phyloP scores from a whole-genome alignment of 1,140 invertebrate genomes.

The Chymomyza costata region DNA sequence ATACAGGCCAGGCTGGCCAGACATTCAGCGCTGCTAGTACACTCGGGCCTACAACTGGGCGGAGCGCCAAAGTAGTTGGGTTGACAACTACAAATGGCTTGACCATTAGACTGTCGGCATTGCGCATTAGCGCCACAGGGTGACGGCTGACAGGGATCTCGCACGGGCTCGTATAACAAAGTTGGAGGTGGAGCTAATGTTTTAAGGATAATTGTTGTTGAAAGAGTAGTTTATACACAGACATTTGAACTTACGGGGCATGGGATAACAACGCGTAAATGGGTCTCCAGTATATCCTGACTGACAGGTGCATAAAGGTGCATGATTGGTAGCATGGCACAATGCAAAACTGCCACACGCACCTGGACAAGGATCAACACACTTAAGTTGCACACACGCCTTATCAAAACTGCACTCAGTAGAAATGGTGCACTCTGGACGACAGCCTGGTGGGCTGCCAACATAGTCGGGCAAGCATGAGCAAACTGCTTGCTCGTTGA shows the following conservation, averaged over 20 bases:
- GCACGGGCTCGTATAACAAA: slow-evolving; percentile 63
- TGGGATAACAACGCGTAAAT: slow-evolving; percentile 78
- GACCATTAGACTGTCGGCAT: slow-evolving; percentile 39
- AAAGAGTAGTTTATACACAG: no score
- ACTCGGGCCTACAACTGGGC: slow-evolving; percentile 79
- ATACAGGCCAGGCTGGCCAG: slow-evolving; percentile 77
- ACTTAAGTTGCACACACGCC: slow-evolving; percentile 82
- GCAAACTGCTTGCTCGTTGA: slow-evolving; percentile 80
- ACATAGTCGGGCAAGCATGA: slow-evolving; percentile 82
- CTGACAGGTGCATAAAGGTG: slow-evolving; percentile 79
- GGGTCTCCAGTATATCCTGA: slow-evolving; percentile 81
- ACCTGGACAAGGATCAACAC: slow-evolving; percentile 84
- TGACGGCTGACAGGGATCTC: slow-evolving; percentile 78
- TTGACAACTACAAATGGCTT: slow-evolving; percentile 77
- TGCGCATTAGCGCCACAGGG: slow-evolving; percentile 62
- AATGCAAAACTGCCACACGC: slow-evolving; percentile 79
- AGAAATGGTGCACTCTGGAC: slow-evolving; percentile 81
- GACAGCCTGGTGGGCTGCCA: slow-evolving; percentile 85
- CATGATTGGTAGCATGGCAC: slow-evolving; percentile 79
- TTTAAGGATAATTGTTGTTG: slow-evolving; percentile 7
- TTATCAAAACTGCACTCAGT: slow-evolving; percentile 82
- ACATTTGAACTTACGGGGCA: slow-evolving; percentile 80
- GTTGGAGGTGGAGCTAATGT: slow-evolving; percentile 78
- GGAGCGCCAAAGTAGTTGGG: slow-evolving; percentile 77
- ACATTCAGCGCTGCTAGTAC: slow-evolving; percentile 78